A percentile compares a stretch with the other conserved stretches of the same genome.
Conservation (phyloP, 2,113 vertebrate species). For the Silurus asotus region DNA sequence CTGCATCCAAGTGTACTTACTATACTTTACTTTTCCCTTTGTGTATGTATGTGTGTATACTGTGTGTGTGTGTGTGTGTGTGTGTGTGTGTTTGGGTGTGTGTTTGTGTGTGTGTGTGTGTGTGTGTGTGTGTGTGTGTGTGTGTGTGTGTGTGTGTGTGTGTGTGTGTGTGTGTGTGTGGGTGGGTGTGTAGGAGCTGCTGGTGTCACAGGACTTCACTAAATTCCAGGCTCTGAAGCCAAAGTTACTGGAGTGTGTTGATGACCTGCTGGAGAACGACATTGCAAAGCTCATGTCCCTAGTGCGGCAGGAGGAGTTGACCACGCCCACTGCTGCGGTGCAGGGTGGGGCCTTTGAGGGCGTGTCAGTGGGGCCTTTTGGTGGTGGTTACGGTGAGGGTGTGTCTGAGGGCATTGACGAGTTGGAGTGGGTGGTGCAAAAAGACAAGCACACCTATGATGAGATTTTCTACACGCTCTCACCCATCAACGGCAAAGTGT, state of each 20-base stretch:
- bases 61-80: not conserved
- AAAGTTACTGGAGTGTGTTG: conserved; percentile 76
- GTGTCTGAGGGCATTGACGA: conserved; percentile 80
- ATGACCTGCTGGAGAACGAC: conserved; percentile 80
- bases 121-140: not conserved
- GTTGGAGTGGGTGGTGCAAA: conserved; percentile 77
- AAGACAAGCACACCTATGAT: conserved; percentile 80
- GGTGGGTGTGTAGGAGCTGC: conserved; percentile 64
- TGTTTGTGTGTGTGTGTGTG: not conserved
- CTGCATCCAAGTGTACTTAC: not conserved
- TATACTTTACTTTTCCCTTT: not conserved
- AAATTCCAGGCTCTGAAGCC: conserved; percentile 78
- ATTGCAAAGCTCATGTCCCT: conserved; percentile 79
- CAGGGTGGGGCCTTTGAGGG: conserved; percentile 79
- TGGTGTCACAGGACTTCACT: conserved; percentile 76
- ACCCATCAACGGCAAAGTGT: conserved; percentile 79
- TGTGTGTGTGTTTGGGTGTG: not conserved
- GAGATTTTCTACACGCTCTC: conserved; percentile 83
- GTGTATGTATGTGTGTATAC: not conserved
- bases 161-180: not conserved
- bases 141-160: not conserved
- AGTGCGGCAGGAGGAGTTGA: conserved; percentile 79
- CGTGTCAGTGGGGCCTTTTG: conserved; percentile 78
- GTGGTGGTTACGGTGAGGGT: conserved; percentile 79
- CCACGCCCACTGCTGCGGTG: conserved; percentile 71